Base-by-base conservation (phyloP, 2,113 vertebrate genomes). In the Myxocyprinus asiaticus region DNA sequence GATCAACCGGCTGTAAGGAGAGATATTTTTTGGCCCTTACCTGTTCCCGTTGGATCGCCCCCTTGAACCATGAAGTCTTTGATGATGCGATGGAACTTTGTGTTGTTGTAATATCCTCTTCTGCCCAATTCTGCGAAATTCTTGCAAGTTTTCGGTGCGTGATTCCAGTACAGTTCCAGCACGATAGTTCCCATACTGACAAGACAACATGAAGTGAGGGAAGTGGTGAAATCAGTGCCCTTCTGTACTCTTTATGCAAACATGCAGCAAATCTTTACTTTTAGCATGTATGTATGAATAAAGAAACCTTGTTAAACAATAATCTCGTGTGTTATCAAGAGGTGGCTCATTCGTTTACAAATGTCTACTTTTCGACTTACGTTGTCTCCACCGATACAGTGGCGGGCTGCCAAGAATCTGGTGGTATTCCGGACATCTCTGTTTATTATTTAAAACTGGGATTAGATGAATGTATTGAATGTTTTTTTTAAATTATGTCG, bases 11-110 rank as follows among this genome's bases (percentile, higher is more conserved):
- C n/a, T n/a, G n/a, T n/a, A n/a, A n/a, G n/a, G n/a, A n/a, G n/a
- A n/a, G n/a, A 9, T 51, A 8, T 12, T 22, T n/a, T 0, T 9
- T 15, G 56, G 6, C n/a, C 61, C 82, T 84, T 84, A 98, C 97
- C 97, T 71, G 97, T 99, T 61, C 94, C 96, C 0, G 97, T 98
- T 0, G 97, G 97, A 86, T 99, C 97, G 12, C 97, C 97, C 0
- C 96, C 96, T 67, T 99, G 97, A 74, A 98, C 95, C 97, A 99
- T 97, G 90, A 99, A 99, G 81, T 97, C 95, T 85, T 95, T 96
- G 87, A 99, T 98, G 82, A 98, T 91, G 9, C 97, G 89, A 83
- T 99, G 97, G 86, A 99, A 99, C 81, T 94, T 97, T 43, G 94
- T 98, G 71, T 93, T 94, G 8, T 94, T 97, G 91, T 96, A 99